Evolutionary conservation across 2,888 invertebrate species (phyloP).

Genomic region (Clostera curtula): DNA sequence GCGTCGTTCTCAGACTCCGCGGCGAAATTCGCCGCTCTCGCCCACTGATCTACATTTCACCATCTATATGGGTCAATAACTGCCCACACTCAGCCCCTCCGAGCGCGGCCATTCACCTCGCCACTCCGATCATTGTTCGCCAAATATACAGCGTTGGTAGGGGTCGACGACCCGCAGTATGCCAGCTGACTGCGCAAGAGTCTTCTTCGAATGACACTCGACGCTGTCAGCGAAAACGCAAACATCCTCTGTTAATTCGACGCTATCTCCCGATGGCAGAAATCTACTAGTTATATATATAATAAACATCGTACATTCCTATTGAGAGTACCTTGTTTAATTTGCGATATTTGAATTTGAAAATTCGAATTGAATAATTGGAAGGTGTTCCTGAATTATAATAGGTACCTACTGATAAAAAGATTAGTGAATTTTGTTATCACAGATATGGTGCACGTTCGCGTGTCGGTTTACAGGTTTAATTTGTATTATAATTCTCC

Average conservation of each 20-base stretch:
- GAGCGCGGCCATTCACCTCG: slow-evolving; percentile 70
- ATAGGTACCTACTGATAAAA: too few species aligned
- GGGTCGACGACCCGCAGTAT: slow-evolving; percentile 57
- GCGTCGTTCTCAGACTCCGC: slow-evolving; percentile 43
- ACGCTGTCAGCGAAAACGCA: slow-evolving; percentile 48
- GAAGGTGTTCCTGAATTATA: too few species aligned
- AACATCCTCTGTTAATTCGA: slow-evolving; percentile 47
- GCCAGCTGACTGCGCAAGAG: slow-evolving; percentile 44
- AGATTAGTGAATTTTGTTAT: not conserved
- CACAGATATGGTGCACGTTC: slow-evolving; percentile 6
- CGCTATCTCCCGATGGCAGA: not conserved
- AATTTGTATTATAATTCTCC: too few species aligned
- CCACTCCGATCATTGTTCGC: slow-evolving; percentile 74
- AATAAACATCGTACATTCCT: too few species aligned
- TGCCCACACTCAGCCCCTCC: slow-evolving; percentile 73
- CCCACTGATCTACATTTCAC: slow-evolving; percentile 77
- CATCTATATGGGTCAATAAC: slow-evolving; percentile 74
- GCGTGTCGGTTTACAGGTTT: not conserved
- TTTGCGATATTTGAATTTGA: too few species aligned
- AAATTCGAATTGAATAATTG: too few species aligned
- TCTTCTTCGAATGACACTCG: slow-evolving; percentile 68
- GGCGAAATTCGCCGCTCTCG: slow-evolving; percentile 72
- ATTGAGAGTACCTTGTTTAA: too few species aligned
- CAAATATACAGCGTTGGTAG: slow-evolving; percentile 66
- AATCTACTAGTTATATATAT: too few species aligned